Evolutionary conservation across 2,888 invertebrate species (phyloP), one percentile per base, ranked within the genome.

Genomic region (Blastobasis lacticolella): DNA sequence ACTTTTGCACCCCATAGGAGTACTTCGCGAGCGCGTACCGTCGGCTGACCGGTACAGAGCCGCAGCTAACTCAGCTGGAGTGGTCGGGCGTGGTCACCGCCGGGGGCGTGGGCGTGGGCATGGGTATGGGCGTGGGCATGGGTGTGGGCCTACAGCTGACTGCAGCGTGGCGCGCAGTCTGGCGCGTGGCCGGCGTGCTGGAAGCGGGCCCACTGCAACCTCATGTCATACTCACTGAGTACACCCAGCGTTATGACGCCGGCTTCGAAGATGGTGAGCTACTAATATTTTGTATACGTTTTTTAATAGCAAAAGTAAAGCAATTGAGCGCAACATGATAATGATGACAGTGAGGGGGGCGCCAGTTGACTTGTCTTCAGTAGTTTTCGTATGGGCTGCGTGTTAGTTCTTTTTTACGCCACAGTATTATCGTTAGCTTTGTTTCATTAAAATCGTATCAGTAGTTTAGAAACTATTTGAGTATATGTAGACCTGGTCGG

Each of bases 171-270:
- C 80, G 86, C 45, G 62, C 70, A 0, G 75, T 83, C 53, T 86
- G 83, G 84, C 75, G 85, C 1, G 59, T 85, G 9, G 81, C 83
- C 9, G 76, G 75, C 57, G 61, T 85, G 7, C 55, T 88, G n/a
- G 80, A 80, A 37, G 40, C 57, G 4, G 46, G 56, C 4, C 67
- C 81, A 9, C 55, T 73, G 36, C 38, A 71, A 0, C 54, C 67
- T 0, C 57, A 62, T 5, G 78, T 83, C 4, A 57, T 87, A 1
- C 75, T 66, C 48, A 37, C 66, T 2, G 79, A 82, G 57, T 87
- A 81, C 53, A 69, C 73, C 4, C 68, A 62, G 40, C 69, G 78
- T 5, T 83, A 78, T 56, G 86, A 84, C 49, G 74, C 78, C 3
- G 59, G 67, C 1, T 74, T 81, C 64, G n/a, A 10, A 45, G 23